A percentile compares a stretch with the other conserved stretches of the same genome.
These are phyloP conservation scores for Neodon shergylaensis DNA, from an alignment of 2,113 vertebrate genomes.

Conservation along the genomic window DNA sequence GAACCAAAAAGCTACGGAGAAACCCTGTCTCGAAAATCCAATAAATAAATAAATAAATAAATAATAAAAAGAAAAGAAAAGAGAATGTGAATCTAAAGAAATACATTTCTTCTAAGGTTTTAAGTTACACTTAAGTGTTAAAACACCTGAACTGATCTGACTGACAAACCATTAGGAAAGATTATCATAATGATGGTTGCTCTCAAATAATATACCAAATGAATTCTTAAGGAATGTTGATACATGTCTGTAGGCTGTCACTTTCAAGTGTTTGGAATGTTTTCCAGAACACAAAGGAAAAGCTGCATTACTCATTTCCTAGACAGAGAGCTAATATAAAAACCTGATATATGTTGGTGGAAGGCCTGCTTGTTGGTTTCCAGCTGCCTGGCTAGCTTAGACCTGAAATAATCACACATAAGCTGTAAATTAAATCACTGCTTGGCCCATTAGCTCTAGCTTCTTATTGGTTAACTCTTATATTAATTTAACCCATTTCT, in stretches of 20 bases:
- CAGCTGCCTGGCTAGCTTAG: no score
- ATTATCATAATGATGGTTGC: background rate
- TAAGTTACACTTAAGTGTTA: background rate
- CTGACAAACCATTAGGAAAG: background rate
- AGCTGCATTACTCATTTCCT: accelerated
- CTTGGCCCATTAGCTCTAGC: no score
- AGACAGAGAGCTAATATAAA: background rate
- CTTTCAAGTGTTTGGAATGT: background rate
- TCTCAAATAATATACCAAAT: background rate
- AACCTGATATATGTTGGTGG: background rate
- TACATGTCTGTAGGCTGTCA: background rate
- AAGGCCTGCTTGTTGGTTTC: no score
- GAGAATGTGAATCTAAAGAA: background rate
- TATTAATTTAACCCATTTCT: no score
- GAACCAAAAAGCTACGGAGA: no score
- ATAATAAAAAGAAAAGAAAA: no score
- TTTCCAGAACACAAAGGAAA: background rate
- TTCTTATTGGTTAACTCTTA: no score
- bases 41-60: no score
- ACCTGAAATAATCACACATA: no score
- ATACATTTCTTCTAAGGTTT: background rate
- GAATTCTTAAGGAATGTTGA: background rate
- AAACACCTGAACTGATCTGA: background rate
- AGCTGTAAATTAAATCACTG: no score
- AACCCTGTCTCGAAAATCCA: no score